Evolutionary conservation across 2,888 invertebrate genomes (phyloP).

Genomic region (Cephus sareptanus): DNA sequence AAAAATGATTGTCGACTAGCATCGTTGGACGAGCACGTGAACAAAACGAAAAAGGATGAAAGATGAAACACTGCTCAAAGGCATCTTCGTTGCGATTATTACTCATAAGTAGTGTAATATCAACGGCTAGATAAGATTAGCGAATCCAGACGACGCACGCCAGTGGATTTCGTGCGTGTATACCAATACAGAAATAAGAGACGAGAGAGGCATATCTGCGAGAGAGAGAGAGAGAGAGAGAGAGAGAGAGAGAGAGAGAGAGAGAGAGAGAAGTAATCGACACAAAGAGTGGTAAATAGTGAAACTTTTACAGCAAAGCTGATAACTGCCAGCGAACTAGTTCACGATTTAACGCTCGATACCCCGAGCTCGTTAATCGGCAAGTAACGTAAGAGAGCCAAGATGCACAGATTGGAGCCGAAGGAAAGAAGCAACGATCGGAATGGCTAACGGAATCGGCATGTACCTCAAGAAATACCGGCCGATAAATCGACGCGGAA

Average conservation of each 20-base stretch:
- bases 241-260: too few species aligned
- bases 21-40: too few species aligned
- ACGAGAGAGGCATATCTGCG: too few species aligned
- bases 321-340: neutral
- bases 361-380: neutral
- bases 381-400: neutral
- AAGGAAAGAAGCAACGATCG: too few species aligned
- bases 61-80: neutral
- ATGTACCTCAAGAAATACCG: neutral
- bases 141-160: slow-evolving; percentile 26
- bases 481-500: neutral
- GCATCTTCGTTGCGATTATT: slow-evolving; percentile 30
- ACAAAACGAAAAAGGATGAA: slow-evolving; percentile 6
- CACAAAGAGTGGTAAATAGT: neutral
- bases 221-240: too few species aligned
- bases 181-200: too few species aligned
- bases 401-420: neutral
- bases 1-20: too few species aligned
- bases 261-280: neutral
- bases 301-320: neutral
- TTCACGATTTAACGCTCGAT: neutral
- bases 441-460: neutral
- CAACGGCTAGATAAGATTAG: slow-evolving; percentile 55
- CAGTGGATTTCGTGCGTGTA: too few species aligned
- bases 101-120: slow-evolving; percentile 45